Base-by-base conservation (phyloP, 2,113 vertebrate species). In the Seriola rivoliana region DNA sequence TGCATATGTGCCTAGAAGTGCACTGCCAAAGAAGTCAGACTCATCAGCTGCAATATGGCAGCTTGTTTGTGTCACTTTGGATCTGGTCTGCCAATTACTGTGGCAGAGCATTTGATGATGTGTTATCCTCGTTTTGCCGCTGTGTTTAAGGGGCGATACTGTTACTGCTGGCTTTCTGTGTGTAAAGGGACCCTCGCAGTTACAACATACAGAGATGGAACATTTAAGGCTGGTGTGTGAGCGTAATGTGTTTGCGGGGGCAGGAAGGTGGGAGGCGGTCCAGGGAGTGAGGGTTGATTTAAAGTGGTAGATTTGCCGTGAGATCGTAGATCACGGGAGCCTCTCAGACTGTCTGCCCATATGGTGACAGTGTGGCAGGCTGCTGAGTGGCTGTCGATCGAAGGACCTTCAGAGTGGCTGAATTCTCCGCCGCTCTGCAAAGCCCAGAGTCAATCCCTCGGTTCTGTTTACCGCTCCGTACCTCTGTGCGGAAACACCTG, bases 301-400 rank as follows among this genome's bases (percentile, higher is more conserved):
- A 94, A 87, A 82, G 78, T 71, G 72, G 6, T 75, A 65, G 91
- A 93, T 93, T 93, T 94, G 89, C 87, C n/a, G 63, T 74, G 74
- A 84, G 70, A 63, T 85, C 75, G 81, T 91, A 93, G 85, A 92
- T 94, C 92, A 93, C 67, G 50, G 64, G 63, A 77, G 79, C 80
- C 78, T 88, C 85, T 80, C 83, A 82, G 78, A 77, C 82, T 42
- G 68, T 88, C 87, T 55, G 75, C 82, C 79, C 48, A 48, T 77
- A 65, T 21, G 54, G 86, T 85, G 90, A 89, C 88, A 71, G 86
- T 55, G 75, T 80, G 72, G 86, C 76, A 71, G 38, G 75, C 81
- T 69, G 84, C 84, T 67, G 88, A 89, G 84, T 66, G 74, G 85
- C 89, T 78, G 89, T 79, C 78, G 86, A 94, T 93, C 82, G 84